Conservation (phyloP, 2,888 invertebrate species). For the Oegoconia quadripuncta region DNA sequence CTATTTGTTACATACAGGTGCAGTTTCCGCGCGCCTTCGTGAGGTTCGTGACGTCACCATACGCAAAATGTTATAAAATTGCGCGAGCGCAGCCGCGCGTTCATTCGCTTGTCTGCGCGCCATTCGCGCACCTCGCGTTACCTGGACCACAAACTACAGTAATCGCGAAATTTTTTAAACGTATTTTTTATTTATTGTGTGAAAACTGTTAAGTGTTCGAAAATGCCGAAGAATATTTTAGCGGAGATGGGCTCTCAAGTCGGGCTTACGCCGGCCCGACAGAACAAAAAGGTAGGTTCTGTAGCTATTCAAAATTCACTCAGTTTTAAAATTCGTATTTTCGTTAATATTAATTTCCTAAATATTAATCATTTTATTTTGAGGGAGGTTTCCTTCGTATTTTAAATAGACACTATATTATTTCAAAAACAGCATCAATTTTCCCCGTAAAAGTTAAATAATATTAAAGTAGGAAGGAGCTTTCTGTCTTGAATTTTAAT, state of each 20-base stretch:
- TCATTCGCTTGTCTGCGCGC: slow-evolving; percentile 58
- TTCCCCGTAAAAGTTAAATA: too few relatives aligned
- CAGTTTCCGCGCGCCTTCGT: background rate
- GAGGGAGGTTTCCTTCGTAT: too few relatives aligned
- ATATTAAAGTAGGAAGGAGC: too few relatives aligned
- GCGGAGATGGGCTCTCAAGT: slow-evolving; percentile 75
- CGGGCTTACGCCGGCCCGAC: slow-evolving; percentile 63
- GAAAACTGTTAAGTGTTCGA: slow-evolving; percentile 42
- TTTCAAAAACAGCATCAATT: too few relatives aligned
- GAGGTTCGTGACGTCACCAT: slow-evolving; percentile 13
- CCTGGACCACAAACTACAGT: slow-evolving; percentile 32
- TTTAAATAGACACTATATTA: too few relatives aligned
- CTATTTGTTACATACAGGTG: background rate
- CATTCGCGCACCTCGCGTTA: slow-evolving; percentile 54
- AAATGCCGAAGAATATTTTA: slow-evolving; percentile 70
- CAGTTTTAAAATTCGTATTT: too few relatives aligned
- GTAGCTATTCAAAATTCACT: too few relatives aligned
- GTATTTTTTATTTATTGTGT: slow-evolving; percentile 25
- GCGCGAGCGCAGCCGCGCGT: slow-evolving; percentile 40
- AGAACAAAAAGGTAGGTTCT: slow-evolving; percentile 57
- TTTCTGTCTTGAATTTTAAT: slow-evolving; percentile 16
- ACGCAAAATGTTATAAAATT: slow-evolving; percentile 43
- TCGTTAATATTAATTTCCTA: too few relatives aligned
- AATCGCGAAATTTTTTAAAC: slow-evolving; percentile 33
- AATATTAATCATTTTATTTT: too few relatives aligned